A percentile compares a stretch with the other conserved stretches of the same genome.
phyloP scores from a whole-genome alignment of 2,113 vertebrate genomes.

The Numida meleagris region DNA sequence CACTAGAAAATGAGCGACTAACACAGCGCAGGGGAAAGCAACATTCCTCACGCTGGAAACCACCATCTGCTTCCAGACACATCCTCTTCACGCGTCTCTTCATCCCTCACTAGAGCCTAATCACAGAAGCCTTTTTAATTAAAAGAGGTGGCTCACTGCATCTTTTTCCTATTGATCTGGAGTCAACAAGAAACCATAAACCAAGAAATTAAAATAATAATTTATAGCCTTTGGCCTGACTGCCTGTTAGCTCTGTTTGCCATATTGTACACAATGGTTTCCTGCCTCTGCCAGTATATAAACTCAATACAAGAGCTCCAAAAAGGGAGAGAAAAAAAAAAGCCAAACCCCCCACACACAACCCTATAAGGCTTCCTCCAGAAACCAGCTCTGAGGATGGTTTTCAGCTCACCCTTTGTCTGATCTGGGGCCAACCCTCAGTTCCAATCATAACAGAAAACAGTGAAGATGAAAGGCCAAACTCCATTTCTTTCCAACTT shows the following conservation, averaged over 20 bases:
- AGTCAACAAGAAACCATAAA: constrained; percentile 25
- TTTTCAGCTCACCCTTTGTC: constrained; percentile 59
- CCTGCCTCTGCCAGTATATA: constrained; percentile 18
- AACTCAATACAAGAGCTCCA: not conserved
- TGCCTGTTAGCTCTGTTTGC: not conserved
- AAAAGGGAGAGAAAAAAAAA: not conserved
- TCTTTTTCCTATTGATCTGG: constrained; percentile 43
- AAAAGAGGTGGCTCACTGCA: not conserved
- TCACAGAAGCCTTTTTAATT: constrained; percentile 46
- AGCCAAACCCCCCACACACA: not conserved
- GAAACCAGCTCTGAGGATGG: constrained; percentile 26
- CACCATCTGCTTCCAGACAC: constrained; percentile 20
- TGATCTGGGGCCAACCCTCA: constrained; percentile 68
- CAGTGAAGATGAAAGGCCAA: constrained; percentile 82
- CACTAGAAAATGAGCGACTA: not conserved
- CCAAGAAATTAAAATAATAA: constrained; percentile 22
- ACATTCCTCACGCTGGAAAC: not conserved
- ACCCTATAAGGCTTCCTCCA: constrained; percentile 12
- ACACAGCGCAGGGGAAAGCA: not conserved
- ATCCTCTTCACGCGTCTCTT: not conserved
- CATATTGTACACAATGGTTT: constrained; percentile 17
- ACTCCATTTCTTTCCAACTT: constrained; percentile 2
- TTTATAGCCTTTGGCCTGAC: not conserved
- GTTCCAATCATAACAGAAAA: constrained; percentile 74
- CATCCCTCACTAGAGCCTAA: not conserved